A percentile compares a stretch with the other conserved stretches of the same genome.
These are phyloP conservation scores for Nothocercus nigrocapillus DNA, from an alignment of 2,113 vertebrate genomes.

Conservation along the genomic window DNA sequence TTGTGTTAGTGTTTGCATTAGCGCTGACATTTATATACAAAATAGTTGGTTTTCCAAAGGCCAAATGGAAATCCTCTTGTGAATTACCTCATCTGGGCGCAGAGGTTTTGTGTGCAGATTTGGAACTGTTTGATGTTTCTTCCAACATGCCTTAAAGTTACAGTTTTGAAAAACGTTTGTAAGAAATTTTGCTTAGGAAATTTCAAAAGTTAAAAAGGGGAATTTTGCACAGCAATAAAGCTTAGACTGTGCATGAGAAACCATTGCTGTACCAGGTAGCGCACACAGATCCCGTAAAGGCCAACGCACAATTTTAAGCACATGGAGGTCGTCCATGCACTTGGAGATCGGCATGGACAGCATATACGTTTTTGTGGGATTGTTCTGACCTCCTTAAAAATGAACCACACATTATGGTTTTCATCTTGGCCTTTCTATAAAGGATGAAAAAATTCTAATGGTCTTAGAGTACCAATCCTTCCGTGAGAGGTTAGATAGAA, in stretches of 20 bases:
- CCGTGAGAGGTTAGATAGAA: neutral
- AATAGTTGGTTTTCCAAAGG: constrained; percentile 54
- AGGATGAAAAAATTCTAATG: neutral
- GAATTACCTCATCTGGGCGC: constrained; percentile 63
- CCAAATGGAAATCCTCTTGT: constrained; percentile 60
- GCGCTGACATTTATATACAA: constrained; percentile 37
- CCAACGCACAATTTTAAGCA: neutral
- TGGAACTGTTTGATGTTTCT: constrained; percentile 65
- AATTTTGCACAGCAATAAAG: neutral
- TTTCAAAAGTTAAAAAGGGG: neutral
- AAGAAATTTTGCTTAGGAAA: neutral
- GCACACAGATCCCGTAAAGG: neutral
- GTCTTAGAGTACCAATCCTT: neutral
- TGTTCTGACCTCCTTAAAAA: neutral
- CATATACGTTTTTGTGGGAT: neutral
- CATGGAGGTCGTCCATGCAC: neutral
- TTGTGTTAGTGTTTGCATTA: constrained; percentile 65
- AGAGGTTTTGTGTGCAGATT: constrained; percentile 33
- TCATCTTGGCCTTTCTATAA: constrained; percentile 1
- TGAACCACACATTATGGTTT: neutral
- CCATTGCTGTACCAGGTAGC: neutral
- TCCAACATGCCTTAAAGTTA: constrained; percentile 44
- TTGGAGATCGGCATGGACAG: neutral
- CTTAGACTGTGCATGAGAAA: neutral
- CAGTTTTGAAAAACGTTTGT: neutral